Conservation (phyloP, 2,113 vertebrate species). For the Capreolus pygargus region DNA sequence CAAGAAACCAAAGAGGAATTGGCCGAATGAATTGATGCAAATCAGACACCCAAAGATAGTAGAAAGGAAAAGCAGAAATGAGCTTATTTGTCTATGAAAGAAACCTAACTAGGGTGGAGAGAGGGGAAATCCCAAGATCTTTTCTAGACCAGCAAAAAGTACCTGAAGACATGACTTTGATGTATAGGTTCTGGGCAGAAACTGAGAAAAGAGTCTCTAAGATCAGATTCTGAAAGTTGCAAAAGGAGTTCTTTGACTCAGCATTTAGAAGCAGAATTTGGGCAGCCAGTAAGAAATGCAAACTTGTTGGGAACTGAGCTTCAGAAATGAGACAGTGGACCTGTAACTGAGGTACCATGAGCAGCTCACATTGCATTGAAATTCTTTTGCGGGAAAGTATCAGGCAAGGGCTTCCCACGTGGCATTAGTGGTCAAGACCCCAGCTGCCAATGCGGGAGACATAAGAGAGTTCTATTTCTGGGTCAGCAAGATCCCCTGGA, state of each 20-base stretch:
- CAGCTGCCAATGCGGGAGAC: not conserved
- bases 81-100: not conserved
- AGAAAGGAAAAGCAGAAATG: not conserved
- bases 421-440: not conserved
- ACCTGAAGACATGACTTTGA: not conserved
- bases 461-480: not conserved
- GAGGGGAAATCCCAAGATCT: not conserved
- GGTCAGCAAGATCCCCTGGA: not conserved
- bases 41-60: not conserved
- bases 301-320: not conserved
- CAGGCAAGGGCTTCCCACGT: not conserved
- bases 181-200: not conserved
- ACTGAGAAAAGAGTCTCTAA: not conserved
- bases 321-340: not conserved
- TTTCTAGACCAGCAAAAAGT: not conserved
- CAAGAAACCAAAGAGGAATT: not conserved
- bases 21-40: not conserved
- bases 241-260: not conserved
- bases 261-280: not conserved
- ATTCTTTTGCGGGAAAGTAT: not conserved
- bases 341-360: accelerated
- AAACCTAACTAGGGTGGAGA: not conserved
- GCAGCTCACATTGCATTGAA: accelerated
- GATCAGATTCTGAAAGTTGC: not conserved
- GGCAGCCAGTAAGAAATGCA: not conserved